Evolutionary conservation across 2,797 vertebrate genomes (phyloP), one percentile per base, ranked within the genome.

Genomic region (Enteromius argenteus): DNA sequence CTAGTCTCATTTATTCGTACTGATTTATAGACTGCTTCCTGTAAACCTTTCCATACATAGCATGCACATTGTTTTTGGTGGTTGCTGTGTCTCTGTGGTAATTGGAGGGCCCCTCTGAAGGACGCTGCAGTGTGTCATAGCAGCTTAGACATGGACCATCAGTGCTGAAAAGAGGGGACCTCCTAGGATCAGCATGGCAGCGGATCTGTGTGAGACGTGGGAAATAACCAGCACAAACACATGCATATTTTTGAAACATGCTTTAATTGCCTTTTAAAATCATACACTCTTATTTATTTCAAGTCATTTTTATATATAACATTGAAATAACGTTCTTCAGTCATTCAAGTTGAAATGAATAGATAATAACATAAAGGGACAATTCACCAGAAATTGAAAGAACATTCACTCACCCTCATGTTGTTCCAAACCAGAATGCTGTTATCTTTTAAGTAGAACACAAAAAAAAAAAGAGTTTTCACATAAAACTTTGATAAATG

Each of bases 141-240:
- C 84, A 66, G 81, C 80, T 91, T 90, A 90, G 86, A 68, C 78
- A 89, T 51, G 85, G 84, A 77, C 72, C 83, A 87, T 87, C 86
- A 83, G 80, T 81, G 37, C 79, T 86, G 80, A 86, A 90, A 90
- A 82, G 81, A 72, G 37, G 35, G 44, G 51, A 69, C 84, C 73
- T 89, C 84, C 75, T 67, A 67, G 42, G 64, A 76, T 66, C 85
- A 88, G 77, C 74, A 32, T 84, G 83, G 64, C 42, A 80, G 79
- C 37, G 42, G 74, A 62, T 81, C 82, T 68, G 60, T 78, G 73
- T 56, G 30, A 86, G 73, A 53, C 46, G 21, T 81, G 67, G 64
- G 69, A 75, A 67, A 83, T 81, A 84, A 85, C 75, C 64, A 85
- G n/a, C 51, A 79, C 35, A 76, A 44, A 78, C 30, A 79, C 42